phyloP scores from a whole-genome alignment of 2,888 invertebrate species.

The Aphrophora alni region DNA sequence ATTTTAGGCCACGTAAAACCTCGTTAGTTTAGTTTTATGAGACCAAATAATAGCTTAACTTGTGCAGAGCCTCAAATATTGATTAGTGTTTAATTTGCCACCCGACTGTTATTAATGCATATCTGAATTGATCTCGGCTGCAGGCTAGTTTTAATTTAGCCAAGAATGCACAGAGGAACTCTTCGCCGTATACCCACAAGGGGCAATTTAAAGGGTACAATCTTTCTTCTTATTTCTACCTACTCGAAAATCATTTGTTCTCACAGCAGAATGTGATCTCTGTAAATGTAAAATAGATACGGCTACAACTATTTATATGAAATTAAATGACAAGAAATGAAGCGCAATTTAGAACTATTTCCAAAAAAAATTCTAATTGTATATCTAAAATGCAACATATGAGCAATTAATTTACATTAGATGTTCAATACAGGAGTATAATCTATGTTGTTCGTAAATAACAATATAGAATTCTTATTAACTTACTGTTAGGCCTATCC shows the following conservation, averaged over 20 bases:
- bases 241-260: not conserved
- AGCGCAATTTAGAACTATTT: too few species aligned
- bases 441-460: too few species aligned
- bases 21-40: not conserved
- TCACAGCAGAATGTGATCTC: not conserved
- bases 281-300: too few species aligned
- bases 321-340: too few species aligned
- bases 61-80: not conserved
- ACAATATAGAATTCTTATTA: too few species aligned
- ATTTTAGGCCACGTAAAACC: not conserved
- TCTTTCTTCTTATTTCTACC: not conserved
- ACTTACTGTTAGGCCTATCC: too few species aligned
- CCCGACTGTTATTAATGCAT: not conserved
- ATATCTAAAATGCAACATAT: too few species aligned
- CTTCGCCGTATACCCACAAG: not conserved
- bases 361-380: too few species aligned
- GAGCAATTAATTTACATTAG: too few species aligned
- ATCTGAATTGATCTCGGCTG: not conserved
- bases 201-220: not conserved
- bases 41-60: not conserved
- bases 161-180: not conserved
- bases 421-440: too few species aligned
- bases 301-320: too few species aligned
- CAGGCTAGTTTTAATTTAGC: not conserved
- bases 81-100: not conserved